Base-by-base conservation (phyloP, 2,797 vertebrate species). In the Spheniscus humboldti region DNA sequence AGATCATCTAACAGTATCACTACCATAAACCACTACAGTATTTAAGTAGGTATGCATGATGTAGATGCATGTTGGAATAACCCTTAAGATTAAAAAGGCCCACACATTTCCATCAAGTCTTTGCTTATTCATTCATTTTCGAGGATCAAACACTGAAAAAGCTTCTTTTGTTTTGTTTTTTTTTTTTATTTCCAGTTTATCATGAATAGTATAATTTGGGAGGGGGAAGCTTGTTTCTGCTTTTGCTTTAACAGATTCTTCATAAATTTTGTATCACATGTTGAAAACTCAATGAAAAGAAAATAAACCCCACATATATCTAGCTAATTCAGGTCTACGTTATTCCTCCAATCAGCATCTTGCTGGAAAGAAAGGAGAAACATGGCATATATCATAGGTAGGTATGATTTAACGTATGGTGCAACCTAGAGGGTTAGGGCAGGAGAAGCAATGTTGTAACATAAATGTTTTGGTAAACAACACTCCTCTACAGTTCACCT, bases 321-420 rank as follows among this genome's bases (percentile, higher is more conserved):
- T 97, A 97, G 96, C 96, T 97, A 97, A 97, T 96, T 95, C 96
- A 97, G 96, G 97, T 97, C 95, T 97, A 94, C 33, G 64, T 97
- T 96, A 96, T 97, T 97, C 96, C 97, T 97, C 94, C 96, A 97
- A 78, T 97, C 96, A 97, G 97, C 97, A 97, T 97, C 96, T 97
- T 97, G 97, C 97, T 97, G 97, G 97, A 97, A 97, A 97, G 97
- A 95, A 97, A 97, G 93, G 97, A 97, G 96, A 97, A 97, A 97
- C 96, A 97, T 96, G 97, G 97, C 96, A 96, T 97, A 91, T 96
- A 97, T 81, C 97, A 96, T 97, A 96, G 97, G 97, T 97, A 97
- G 97, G 97, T 97, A 97, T 94, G 80, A 94, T 95, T 97, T 97
- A 97, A 81, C 94, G 87, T 97, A 24, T 8, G 90, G 78, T 96